A percentile compares a stretch with the other conserved stretches of the same genome.
Evolutionary conservation across 2,888 invertebrate genomes (phyloP).

Genomic region (Tipula unca): DNA sequence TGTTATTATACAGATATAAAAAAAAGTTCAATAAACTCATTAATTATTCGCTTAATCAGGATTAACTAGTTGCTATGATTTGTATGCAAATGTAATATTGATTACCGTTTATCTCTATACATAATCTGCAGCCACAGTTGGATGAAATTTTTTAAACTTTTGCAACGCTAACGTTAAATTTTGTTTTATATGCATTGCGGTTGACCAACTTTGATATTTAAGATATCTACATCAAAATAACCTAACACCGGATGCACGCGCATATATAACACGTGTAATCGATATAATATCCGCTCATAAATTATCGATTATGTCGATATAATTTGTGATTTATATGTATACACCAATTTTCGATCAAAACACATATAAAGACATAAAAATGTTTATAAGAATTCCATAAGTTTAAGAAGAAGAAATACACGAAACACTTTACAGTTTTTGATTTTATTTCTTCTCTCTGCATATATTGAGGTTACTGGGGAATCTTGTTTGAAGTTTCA

Average conservation of each 20-base stretch:
- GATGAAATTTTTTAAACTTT: not conserved
- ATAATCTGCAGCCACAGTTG: not conserved
- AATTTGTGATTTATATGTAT: not conserved
- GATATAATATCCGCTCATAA: not conserved
- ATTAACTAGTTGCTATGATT: not conserved
- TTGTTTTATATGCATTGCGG: no score
- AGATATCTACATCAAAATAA: not conserved
- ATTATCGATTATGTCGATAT: not conserved
- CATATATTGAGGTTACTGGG: not conserved
- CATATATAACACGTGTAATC: not conserved
- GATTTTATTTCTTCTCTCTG: not conserved
- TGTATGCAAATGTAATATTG: not conserved
- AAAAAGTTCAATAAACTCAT: not conserved
- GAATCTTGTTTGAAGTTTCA: not conserved
- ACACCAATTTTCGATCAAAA: not conserved
- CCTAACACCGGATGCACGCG: not conserved
- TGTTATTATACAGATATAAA: not conserved
- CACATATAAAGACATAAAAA: not conserved
- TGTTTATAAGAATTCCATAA: not conserved
- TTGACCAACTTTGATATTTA: not conserved
- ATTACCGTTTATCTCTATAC: not conserved
- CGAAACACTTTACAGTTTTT: slow-evolving; percentile 14
- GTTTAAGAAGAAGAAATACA: not conserved
- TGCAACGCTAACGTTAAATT: not conserved
- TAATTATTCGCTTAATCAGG: not conserved